Evolutionary conservation across 2,113 vertebrate species (phyloP).

Genomic region (Oncorhynchus clarkii): DNA sequence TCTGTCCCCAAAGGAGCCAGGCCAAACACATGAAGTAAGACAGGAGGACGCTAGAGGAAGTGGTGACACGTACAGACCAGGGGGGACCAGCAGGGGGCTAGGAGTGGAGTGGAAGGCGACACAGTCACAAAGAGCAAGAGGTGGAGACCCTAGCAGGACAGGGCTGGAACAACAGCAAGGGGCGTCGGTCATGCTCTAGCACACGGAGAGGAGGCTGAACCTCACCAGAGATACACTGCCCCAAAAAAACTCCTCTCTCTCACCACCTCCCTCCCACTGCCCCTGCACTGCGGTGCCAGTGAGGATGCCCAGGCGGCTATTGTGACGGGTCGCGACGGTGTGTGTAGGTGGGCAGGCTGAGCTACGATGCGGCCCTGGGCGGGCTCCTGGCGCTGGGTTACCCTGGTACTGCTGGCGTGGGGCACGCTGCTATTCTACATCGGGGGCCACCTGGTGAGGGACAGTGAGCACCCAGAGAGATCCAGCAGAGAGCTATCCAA

Average conservation of each 20-base stretch:
- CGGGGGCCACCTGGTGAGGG: slow-evolving; percentile 93
- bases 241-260: not conserved
- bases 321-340: slow-evolving; percentile 54
- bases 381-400: slow-evolving; percentile 99
- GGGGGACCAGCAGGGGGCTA: slow-evolving; percentile 18
- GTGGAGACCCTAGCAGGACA: not conserved
- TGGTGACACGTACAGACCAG: slow-evolving; percentile 7
- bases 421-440: slow-evolving; percentile 97
- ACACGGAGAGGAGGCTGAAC: not conserved
- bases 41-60: slow-evolving; percentile 2
- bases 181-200: slow-evolving; percentile 56
- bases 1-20: slow-evolving; percentile 49
- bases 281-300: not conserved
- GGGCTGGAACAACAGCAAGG: not conserved
- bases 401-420: slow-evolving; percentile 98
- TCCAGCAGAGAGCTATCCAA: slow-evolving; percentile 96
- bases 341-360: slow-evolving; percentile 13
- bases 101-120: too few species aligned
- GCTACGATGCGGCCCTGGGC: slow-evolving; percentile 97
- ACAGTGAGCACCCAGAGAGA: slow-evolving; percentile 92
- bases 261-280: not conserved
- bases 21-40: slow-evolving; percentile 26
- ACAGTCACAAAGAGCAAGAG: not conserved
- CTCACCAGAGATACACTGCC: slow-evolving; percentile 14
- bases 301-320: slow-evolving; percentile 44